Percentiles rank a stretch among this genome's conserved stretches.
These are phyloP conservation scores for Charaxes varanes DNA, from an alignment of 1,140 invertebrate genomes.

Conservation along the genomic window DNA sequence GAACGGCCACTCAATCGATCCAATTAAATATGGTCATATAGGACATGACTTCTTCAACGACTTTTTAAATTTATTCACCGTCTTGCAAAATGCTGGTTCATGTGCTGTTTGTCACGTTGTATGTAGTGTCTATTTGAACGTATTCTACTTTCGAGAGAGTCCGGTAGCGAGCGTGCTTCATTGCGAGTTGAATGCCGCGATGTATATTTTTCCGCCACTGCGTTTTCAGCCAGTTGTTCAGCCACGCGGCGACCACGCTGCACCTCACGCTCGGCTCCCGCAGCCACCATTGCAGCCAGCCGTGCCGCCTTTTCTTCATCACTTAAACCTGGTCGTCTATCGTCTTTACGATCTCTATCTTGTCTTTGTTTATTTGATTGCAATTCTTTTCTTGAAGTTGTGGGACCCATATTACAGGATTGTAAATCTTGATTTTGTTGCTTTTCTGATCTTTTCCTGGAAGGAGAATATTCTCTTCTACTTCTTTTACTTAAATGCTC, in stretches of 20 bases:
- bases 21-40: too few relatives aligned
- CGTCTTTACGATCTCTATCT: not conserved
- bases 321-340: constrained; percentile 30
- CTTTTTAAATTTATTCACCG: too few relatives aligned
- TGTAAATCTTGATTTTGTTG: constrained; percentile 9
- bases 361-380: constrained; percentile 1
- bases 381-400: too few relatives aligned
- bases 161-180: constrained; percentile 40
- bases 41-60: too few relatives aligned
- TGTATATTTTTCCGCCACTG: constrained; percentile 21
- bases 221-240: constrained; percentile 36
- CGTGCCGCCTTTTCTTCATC: constrained; percentile 83
- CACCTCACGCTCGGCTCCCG: constrained; percentile 44
- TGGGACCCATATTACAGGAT: too few relatives aligned
- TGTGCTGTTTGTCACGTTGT: constrained; percentile 48
- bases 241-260: constrained; percentile 45
- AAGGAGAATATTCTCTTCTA: constrained; percentile 10
- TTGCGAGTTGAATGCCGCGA: constrained; percentile 17
- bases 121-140: constrained; percentile 63
- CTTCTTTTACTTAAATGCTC: constrained; percentile 11
- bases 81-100: constrained; percentile 59
- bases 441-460: constrained; percentile 9
- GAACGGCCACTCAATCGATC: too few relatives aligned
- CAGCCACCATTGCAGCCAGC: constrained; percentile 86
- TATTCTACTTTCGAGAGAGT: constrained; percentile 51